A percentile compares a stretch with the other conserved stretches of the same genome.
Evolutionary conservation across 2,888 invertebrate genomes (phyloP).

Genomic region (Bursaphelenchus okinawaensis): DNA sequence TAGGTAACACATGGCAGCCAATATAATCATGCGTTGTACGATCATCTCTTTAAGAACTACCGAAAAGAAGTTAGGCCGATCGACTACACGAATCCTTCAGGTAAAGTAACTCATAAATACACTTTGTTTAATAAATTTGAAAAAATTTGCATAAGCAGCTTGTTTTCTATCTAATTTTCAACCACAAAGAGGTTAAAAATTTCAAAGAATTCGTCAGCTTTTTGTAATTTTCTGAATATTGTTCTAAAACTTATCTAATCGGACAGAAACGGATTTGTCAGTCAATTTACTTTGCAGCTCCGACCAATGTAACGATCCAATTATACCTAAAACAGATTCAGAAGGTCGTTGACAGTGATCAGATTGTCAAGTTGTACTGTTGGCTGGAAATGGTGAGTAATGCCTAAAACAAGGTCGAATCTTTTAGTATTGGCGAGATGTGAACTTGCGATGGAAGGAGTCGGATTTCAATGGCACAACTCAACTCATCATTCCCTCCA

Average conservation of each 20-base stretch:
- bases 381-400: conserved; percentile 49
- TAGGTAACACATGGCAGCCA: not conserved
- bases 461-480: conserved; percentile 38
- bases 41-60: conserved; percentile 48
- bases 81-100: conserved; percentile 22
- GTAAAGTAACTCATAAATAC: too few relatives aligned
- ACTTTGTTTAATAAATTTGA: too few relatives aligned
- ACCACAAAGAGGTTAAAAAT: too few relatives aligned
- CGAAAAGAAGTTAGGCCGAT: conserved; percentile 44
- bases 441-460: conserved; percentile 45
- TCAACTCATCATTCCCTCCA: conserved; percentile 40
- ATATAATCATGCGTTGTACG: conserved; percentile 23
- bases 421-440: conserved; percentile 46
- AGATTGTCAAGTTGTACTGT: conserved; percentile 53
- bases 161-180: too few relatives aligned
- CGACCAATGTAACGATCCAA: conserved; percentile 54
- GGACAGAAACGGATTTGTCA: too few relatives aligned
- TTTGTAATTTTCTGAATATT: too few relatives aligned
- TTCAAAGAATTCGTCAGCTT: too few relatives aligned
- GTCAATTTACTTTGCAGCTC: conserved; percentile 6
- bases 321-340: conserved; percentile 55
- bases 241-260: too few relatives aligned
- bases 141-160: too few relatives aligned
- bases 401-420: not conserved
- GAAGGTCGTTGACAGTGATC: conserved; percentile 54